Percentiles rank a stretch among this genome's conserved stretches.
These are phyloP conservation scores for Pristionchus entomophagus DNA, from an alignment of 2,888 invertebrate genomes.

Conservation along the genomic window DNA sequence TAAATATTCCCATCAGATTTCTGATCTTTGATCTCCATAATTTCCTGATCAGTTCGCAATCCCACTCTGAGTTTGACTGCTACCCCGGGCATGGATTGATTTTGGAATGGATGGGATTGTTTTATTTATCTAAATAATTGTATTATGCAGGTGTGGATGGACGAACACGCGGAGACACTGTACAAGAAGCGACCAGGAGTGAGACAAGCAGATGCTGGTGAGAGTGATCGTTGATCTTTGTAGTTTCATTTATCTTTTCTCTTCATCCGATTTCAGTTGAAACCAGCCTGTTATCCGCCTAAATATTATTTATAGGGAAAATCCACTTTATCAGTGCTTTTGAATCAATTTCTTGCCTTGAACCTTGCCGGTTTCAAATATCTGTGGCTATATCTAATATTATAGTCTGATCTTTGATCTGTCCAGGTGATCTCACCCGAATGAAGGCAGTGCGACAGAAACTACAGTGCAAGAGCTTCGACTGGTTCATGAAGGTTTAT, in stretches of 20 bases:
- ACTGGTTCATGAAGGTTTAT: conserved; percentile 88
- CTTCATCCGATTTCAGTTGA: conserved; percentile 68
- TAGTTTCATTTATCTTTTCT: neutral
- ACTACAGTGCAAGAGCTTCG: conserved; percentile 90
- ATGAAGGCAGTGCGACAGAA: conserved; percentile 86
- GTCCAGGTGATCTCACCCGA: conserved; percentile 83
- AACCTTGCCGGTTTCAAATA: too few relatives aligned
- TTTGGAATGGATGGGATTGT: conserved; percentile 9
- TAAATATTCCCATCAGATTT: neutral
- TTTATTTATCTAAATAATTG: neutral
- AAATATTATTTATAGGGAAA: too few relatives aligned
- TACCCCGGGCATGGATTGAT: neutral
- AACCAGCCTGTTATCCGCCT: too few relatives aligned
- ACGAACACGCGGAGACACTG: conserved; percentile 91
- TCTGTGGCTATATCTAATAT: too few relatives aligned
- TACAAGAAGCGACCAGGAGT: conserved; percentile 84
- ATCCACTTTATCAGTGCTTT: too few relatives aligned
- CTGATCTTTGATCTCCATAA: conserved; percentile 19
- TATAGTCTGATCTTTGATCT: neutral
- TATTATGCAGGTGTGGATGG: conserved; percentile 89
- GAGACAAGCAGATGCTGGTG: conserved; percentile 65
- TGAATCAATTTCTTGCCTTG: too few relatives aligned
- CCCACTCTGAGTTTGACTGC: neutral
- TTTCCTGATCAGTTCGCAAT: neutral
- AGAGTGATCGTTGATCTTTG: neutral